Conservation (phyloP, 2,113 vertebrate species). For the Theristicus caerulescens region DNA sequence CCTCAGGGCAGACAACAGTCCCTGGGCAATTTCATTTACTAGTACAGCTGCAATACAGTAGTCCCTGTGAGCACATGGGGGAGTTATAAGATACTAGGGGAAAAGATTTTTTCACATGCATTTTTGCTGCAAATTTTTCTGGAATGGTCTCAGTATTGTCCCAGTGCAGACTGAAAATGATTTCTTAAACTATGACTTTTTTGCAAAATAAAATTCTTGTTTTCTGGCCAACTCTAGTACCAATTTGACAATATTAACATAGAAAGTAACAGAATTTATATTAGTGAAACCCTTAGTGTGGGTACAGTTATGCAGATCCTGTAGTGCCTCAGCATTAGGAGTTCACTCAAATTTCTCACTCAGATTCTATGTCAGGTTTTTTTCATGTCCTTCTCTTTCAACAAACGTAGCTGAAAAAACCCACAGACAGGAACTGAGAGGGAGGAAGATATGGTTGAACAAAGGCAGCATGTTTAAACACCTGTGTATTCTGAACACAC, state of each 20-base stretch:
- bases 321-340: background rate
- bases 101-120: constrained; percentile 33
- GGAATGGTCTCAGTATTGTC: constrained; percentile 13
- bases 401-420: background rate
- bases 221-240: constrained; percentile 17
- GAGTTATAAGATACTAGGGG: constrained; percentile 49
- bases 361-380: background rate
- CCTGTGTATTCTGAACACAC: background rate
- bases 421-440: background rate
- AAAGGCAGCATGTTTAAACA: background rate
- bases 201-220: constrained; percentile 7
- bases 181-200: constrained; percentile 32
- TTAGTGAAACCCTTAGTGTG: background rate
- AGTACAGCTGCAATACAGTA: constrained; percentile 66
- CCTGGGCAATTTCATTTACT: constrained; percentile 37
- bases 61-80: constrained; percentile 54
- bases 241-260: constrained; percentile 6
- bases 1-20: constrained; percentile 31
- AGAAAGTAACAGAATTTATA: constrained; percentile 7
- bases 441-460: background rate
- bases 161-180: background rate
- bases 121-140: constrained; percentile 48
- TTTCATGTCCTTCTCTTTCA: background rate
- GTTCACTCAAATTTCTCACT: background rate
- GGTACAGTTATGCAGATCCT: background rate